A percentile compares a stretch with the other conserved stretches of the same genome.
Evolutionary conservation across 2,113 vertebrate genomes (phyloP).

Genomic region (Fulica atra): DNA sequence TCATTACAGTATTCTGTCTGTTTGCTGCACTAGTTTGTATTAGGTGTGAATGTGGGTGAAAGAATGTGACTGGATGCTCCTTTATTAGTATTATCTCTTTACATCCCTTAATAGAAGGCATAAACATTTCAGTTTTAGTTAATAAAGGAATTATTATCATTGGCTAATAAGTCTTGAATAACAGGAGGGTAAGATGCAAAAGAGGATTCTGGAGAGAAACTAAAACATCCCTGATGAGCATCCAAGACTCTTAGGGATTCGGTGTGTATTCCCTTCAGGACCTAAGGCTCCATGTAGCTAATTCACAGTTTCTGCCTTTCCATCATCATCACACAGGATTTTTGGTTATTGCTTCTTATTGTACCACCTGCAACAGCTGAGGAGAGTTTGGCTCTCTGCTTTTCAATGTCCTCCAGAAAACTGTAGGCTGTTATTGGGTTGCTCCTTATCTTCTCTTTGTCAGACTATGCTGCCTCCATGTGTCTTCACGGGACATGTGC

Average conservation of each 20-base stretch:
- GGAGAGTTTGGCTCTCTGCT: background rate
- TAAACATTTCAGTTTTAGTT: background rate
- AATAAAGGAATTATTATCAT: background rate
- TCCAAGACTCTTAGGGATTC: background rate
- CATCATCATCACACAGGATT: background rate
- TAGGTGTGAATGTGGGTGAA: background rate
- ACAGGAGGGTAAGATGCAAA: background rate
- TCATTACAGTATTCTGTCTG: background rate
- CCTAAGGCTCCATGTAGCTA: background rate
- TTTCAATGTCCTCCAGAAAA: background rate
- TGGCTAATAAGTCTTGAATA: conserved; percentile 3
- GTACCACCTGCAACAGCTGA: background rate
- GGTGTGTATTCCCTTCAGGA: background rate
- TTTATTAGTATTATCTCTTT: background rate
- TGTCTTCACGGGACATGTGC: background rate
- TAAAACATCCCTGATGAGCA: background rate
- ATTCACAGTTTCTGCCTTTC: background rate
- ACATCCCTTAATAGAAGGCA: background rate
- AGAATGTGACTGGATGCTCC: background rate
- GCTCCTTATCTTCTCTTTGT: background rate
- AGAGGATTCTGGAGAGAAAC: background rate
- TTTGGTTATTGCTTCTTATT: background rate
- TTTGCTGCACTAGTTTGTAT: background rate
- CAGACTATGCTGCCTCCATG: background rate
- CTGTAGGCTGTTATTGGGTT: background rate